These are phyloP conservation scores for Acrossocheilus wenchowensis DNA, from an alignment of 2,797 vertebrate species.

Conservation along the genomic window DNA sequence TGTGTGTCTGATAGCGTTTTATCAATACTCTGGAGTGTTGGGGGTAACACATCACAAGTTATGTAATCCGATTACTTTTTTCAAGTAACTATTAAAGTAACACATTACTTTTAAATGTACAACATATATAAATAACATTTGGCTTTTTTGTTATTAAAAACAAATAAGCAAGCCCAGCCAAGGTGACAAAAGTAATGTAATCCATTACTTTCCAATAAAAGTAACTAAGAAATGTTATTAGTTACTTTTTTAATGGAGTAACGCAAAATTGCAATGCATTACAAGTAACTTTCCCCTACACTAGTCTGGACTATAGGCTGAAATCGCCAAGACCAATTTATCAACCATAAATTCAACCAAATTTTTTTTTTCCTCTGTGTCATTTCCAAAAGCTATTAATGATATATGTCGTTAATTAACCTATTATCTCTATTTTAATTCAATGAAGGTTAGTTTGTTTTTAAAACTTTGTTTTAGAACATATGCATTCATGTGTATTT, in stretches of 20 bases:
- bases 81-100: neutral
- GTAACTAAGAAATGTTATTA: neutral
- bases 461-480: neutral
- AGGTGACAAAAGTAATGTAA: neutral
- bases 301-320: neutral
- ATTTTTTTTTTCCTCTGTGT: neutral
- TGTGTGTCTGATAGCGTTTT: neutral
- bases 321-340: neutral
- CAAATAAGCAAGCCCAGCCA: neutral
- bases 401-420: neutral
- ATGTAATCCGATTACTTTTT: neutral
- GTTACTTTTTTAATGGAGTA: neutral
- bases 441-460: neutral
- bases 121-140: neutral
- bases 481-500: neutral
- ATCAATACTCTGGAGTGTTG: neutral
- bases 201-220: too few relatives aligned
- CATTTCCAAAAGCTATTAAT: too few relatives aligned
- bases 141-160: neutral
- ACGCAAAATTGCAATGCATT: neutral
- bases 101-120: neutral
- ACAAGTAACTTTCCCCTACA: neutral
- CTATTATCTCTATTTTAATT: neutral
- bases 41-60: neutral
- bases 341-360: too few relatives aligned